Evolutionary conservation across 1,140 invertebrate species (phyloP).

Genomic region (Aphidius gifuensis): DNA sequence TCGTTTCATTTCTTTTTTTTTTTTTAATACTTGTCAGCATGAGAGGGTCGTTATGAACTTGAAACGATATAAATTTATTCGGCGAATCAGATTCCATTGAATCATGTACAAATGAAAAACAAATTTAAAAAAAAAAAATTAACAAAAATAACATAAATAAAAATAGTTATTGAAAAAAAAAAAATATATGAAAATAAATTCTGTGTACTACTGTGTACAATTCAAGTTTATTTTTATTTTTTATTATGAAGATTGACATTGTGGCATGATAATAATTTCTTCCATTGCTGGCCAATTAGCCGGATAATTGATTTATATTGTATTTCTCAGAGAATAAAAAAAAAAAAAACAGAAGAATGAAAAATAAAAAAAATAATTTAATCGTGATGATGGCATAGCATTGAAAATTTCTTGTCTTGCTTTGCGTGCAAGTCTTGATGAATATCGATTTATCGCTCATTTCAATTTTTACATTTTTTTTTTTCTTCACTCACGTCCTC

Average conservation of each 20-base stretch:
- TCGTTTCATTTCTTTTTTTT: no score
- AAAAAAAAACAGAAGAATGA: background rate
- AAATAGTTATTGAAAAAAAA: no score
- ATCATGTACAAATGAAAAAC: no score
- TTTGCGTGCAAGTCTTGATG: background rate
- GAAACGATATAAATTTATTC: no score
- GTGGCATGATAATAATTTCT: constrained; percentile 16
- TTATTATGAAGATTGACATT: constrained; percentile 9
- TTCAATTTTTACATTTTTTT: constrained; percentile 8
- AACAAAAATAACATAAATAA: no score
- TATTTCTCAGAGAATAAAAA: background rate
- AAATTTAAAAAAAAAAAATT: no score
- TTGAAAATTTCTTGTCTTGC: constrained; percentile 11
- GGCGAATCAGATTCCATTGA: no score
- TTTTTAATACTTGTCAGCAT: no score
- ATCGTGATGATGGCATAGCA: background rate
- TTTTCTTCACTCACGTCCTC: background rate
- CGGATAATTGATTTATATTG: constrained; percentile 20
- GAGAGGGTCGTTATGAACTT: no score
- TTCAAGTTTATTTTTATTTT: no score
- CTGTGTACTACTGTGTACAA: no score
- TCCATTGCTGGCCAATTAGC: constrained; percentile 18
- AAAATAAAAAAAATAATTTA: background rate
- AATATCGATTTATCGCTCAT: constrained; percentile 23
- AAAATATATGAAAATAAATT: no score